Percentiles rank a stretch among this genome's conserved stretches.
phyloP scores from a whole-genome alignment of 2,797 vertebrate species.

The Microchirus variegatus region DNA sequence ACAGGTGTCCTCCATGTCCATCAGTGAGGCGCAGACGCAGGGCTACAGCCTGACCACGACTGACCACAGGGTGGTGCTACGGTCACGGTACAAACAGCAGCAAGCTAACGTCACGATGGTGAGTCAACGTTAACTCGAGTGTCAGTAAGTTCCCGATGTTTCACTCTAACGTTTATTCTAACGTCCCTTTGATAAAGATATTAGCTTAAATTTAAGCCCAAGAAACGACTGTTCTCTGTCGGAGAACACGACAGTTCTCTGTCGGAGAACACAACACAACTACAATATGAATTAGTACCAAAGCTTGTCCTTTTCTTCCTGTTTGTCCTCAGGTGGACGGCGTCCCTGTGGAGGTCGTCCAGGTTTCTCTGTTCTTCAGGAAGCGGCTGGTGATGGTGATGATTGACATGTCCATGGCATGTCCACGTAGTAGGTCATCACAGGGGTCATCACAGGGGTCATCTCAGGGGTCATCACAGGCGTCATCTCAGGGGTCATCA shows the following conservation, averaged over 20 bases:
- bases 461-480: too few relatives aligned
- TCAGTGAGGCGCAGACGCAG: conserved; percentile 60
- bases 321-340: conserved; percentile 48
- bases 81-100: conserved; percentile 60
- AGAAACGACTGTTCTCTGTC: too few relatives aligned
- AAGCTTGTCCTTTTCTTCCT: not conserved
- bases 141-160: too few relatives aligned
- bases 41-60: conserved; percentile 75
- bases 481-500: too few relatives aligned
- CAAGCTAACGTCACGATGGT: conserved; percentile 61
- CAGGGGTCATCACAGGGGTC: too few relatives aligned
- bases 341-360: conserved; percentile 53
- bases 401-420: conserved; percentile 80
- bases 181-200: too few relatives aligned
- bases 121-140: conserved; percentile 2
- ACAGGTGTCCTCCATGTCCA: conserved; percentile 54
- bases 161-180: too few relatives aligned
- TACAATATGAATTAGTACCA: too few relatives aligned
- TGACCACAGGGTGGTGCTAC: conserved; percentile 66
- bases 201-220: too few relatives aligned
- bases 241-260: too few relatives aligned
- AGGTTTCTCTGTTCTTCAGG: conserved; percentile 72
- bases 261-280: too few relatives aligned
- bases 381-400: conserved; percentile 78
- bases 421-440: conserved; percentile 80